A percentile compares a stretch with the other conserved stretches of the same genome.
phyloP scores from a whole-genome alignment of 1,140 invertebrate species.

The Drosophila gunungcola region DNA sequence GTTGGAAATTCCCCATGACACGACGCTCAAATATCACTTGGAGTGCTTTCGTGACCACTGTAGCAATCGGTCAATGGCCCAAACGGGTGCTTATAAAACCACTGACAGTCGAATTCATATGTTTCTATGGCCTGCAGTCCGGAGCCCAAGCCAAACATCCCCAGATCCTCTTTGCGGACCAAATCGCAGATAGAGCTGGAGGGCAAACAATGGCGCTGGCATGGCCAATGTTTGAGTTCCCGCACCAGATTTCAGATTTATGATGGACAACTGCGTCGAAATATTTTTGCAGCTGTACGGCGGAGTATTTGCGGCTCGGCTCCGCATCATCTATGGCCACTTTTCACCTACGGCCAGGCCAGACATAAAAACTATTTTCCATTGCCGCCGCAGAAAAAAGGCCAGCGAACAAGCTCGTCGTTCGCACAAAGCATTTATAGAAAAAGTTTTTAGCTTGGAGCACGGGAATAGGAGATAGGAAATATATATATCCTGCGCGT shows the following conservation, averaged over 20 bases:
- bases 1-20: background rate
- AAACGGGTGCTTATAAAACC: slow-evolving; percentile 40
- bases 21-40: background rate
- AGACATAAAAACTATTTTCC: slow-evolving; percentile 58
- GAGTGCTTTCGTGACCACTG: slow-evolving; percentile 13
- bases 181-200: slow-evolving; percentile 56
- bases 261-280: slow-evolving; percentile 70
- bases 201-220: slow-evolving; percentile 37
- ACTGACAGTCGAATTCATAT: background rate
- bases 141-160: slow-evolving; percentile 11
- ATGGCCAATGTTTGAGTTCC: slow-evolving; percentile 55
- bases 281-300: slow-evolving; percentile 56
- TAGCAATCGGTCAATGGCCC: slow-evolving; percentile 8
- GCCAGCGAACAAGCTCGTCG: slow-evolving; percentile 11
- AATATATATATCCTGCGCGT: slow-evolving; percentile 18
- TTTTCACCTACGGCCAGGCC: slow-evolving; percentile 47
- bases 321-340: slow-evolving; percentile 37
- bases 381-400: slow-evolving; percentile 41
- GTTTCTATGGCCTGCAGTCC: background rate
- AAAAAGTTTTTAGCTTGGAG: slow-evolving; percentile 58
- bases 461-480: slow-evolving; percentile 13
- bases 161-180: slow-evolving; percentile 42
- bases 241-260: slow-evolving; percentile 66
- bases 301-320: background rate
- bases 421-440: slow-evolving; percentile 46